phyloP scores from a whole-genome alignment of 92 coral and sea anemone species.

The Porites lobata region DNA sequence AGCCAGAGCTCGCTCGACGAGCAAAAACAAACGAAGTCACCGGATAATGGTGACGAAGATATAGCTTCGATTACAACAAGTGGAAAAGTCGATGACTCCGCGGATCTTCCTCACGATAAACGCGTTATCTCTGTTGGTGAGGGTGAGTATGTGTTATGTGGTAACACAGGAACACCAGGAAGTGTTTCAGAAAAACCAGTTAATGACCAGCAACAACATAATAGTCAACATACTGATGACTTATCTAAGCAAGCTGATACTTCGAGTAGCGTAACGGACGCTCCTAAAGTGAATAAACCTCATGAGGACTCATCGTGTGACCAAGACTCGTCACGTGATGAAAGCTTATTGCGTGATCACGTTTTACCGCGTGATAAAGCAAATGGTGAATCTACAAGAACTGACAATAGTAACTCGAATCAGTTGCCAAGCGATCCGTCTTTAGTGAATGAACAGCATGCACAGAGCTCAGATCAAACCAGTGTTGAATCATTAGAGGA shows the following conservation, averaged over 20 bases:
- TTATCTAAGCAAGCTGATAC: slow-evolving; percentile 19
- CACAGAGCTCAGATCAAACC: not conserved
- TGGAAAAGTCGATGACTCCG: not conserved
- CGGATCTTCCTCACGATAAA: not conserved
- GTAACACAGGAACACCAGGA: slow-evolving; percentile 40
- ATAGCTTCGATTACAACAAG: not conserved
- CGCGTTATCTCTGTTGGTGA: slow-evolving; percentile 46
- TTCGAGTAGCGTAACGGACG: not conserved
- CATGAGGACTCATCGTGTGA: not conserved
- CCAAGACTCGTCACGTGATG: not conserved
- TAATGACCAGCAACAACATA: not conserved
- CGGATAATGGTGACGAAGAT: not conserved
- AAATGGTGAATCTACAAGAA: slow-evolving; percentile 12
- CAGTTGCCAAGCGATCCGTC: slow-evolving; percentile 9
- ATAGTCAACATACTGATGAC: slow-evolving; percentile 5
- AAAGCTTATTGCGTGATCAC: not conserved
- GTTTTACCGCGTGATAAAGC: not conserved
- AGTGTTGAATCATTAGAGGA: not conserved
- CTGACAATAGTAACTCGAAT: slow-evolving; percentile 1
- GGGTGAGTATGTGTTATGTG: slow-evolving; percentile 51
- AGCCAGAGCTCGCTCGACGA: slow-evolving; percentile 2
- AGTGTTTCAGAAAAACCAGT: slow-evolving; percentile 38
- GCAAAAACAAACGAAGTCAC: slow-evolving; percentile 1
- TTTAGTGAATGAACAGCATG: not conserved
- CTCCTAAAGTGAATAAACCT: not conserved